A percentile compares a stretch with the other conserved stretches of the same genome.
These are phyloP conservation scores for Zaprionus africanus DNA, from an alignment of 1,140 invertebrate genomes.

Conservation along the genomic window DNA sequence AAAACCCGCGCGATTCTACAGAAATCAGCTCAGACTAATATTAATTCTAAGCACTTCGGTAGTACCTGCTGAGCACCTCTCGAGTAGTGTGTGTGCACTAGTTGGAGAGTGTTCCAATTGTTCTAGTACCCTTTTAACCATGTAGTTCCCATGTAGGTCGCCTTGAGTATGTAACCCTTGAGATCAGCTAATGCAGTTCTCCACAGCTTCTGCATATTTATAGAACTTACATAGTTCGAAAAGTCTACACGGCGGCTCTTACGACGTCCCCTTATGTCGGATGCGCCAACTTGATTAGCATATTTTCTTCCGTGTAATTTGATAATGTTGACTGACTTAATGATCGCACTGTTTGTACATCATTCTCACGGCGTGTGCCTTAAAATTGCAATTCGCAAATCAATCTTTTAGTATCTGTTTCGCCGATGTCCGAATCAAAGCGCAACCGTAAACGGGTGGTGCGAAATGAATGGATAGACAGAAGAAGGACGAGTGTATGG, in stretches of 20 bases:
- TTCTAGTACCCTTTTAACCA: not conserved
- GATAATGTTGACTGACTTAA: conserved; percentile 28
- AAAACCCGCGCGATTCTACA: not conserved
- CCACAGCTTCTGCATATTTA: conserved; percentile 15
- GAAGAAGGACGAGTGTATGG: too few relatives aligned
- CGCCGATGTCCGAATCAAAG: too few relatives aligned
- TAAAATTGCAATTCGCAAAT: too few relatives aligned
- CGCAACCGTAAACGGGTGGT: too few relatives aligned
- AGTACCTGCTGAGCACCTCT: not conserved
- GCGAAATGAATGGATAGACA: too few relatives aligned
- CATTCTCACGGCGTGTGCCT: too few relatives aligned
- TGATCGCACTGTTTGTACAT: not conserved
- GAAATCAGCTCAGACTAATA: not conserved
- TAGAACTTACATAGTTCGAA: conserved; percentile 4
- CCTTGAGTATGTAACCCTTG: not conserved
- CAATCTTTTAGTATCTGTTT: too few relatives aligned
- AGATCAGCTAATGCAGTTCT: not conserved
- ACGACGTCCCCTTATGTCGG: not conserved
- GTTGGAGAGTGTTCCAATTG: not conserved
- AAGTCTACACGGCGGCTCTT: not conserved
- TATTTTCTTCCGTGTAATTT: conserved; percentile 17
- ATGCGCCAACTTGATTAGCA: not conserved
- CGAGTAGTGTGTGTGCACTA: not conserved
- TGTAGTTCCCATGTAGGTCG: not conserved
- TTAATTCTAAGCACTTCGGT: not conserved